These are phyloP conservation scores for Rhinolophus sinicus DNA, from an alignment of 2,113 vertebrate species.

Conservation along the genomic window DNA sequence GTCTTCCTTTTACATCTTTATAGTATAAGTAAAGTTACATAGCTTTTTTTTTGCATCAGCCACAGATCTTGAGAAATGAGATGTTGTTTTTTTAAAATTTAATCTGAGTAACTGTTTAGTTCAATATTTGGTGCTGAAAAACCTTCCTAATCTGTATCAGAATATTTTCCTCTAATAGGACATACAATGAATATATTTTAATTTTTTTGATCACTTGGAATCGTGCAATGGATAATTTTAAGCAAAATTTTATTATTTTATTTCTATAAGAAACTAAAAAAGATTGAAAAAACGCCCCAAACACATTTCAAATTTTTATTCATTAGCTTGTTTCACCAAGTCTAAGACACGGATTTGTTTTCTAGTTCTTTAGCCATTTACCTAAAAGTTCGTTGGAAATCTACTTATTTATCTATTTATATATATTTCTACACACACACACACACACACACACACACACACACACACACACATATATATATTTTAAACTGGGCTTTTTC, in stretches of 20 bases:
- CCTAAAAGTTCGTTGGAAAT: slow-evolving; percentile 15
- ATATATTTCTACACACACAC: background rate
- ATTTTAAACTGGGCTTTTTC: background rate
- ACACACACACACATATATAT: no score
- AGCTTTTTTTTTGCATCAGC: background rate
- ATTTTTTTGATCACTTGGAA: background rate
- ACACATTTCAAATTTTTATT: background rate
- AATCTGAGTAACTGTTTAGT: background rate
- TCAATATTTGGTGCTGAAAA: slow-evolving; percentile 16
- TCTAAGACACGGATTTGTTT: background rate
- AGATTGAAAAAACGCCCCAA: background rate
- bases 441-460: no score
- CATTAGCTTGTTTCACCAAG: background rate
- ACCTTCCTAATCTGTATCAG: background rate
- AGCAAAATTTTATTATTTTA: background rate
- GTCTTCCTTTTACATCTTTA: slow-evolving; percentile 54
- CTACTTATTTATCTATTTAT: background rate
- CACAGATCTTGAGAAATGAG: background rate
- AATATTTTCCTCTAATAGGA: background rate
- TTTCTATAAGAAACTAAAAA: background rate
- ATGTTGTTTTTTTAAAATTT: background rate
- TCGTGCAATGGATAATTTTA: background rate
- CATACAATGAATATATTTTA: background rate
- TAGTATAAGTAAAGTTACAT: background rate
- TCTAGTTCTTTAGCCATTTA: background rate